A percentile compares a stretch with the other conserved stretches of the same genome.
These are phyloP conservation scores for Neogale vison DNA, from an alignment of 2,113 vertebrate genomes.

Conservation along the genomic window DNA sequence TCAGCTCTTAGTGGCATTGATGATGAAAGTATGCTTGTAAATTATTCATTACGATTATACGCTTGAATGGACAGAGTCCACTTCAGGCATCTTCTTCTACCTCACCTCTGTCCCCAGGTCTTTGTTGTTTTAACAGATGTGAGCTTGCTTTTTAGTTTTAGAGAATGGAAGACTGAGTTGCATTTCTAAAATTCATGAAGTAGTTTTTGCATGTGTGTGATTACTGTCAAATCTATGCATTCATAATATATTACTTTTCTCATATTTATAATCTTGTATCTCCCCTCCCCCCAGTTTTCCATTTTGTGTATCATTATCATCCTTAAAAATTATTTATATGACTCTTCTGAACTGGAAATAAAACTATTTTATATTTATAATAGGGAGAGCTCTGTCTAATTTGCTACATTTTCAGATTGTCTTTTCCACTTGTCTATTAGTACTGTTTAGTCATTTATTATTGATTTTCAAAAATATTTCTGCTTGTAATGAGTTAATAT, in stretches of 20 bases:
- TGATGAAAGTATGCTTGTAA: constrained; percentile 84
- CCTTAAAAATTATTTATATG: constrained; percentile 36
- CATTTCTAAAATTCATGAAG: constrained; percentile 46
- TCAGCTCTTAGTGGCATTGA: constrained; percentile 80
- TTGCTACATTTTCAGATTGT: background rate
- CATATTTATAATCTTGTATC: background rate
- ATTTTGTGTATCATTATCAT: constrained; percentile 3
- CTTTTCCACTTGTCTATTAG: background rate
- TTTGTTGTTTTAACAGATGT: constrained; percentile 76
- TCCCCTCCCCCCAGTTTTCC: background rate
- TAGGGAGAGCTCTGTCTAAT: background rate
- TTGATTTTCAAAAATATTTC: background rate
- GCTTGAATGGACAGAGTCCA: constrained; percentile 77
- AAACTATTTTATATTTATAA: constrained; percentile 23
- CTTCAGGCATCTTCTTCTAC: constrained; percentile 68
- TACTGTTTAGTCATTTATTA: background rate
- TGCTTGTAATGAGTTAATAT: background rate
- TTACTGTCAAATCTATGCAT: constrained; percentile 41
- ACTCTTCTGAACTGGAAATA: constrained; percentile 38
- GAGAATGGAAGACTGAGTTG: constrained; percentile 14
- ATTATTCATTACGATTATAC: constrained; percentile 87
- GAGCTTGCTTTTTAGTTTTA: constrained; percentile 48
- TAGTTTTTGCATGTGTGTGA: background rate
- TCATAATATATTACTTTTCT: constrained; percentile 21
- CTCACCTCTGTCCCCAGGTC: constrained; percentile 71